Evolutionary conservation across 2,888 invertebrate species (phyloP).

Genomic region (Lycia hirtaria): DNA sequence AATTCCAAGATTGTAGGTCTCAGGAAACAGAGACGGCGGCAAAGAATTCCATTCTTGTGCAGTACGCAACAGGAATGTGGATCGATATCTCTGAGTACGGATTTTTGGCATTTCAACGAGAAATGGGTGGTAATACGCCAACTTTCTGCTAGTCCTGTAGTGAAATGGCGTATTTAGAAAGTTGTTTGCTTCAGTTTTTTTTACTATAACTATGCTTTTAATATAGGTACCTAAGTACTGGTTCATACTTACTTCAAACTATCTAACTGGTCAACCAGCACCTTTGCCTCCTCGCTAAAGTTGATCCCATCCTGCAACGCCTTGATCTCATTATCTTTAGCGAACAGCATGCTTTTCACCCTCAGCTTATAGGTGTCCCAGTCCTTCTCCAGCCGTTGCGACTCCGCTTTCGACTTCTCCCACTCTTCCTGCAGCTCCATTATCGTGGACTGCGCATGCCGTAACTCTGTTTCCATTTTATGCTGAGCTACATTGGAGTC

Average conservation of each 20-base stretch:
- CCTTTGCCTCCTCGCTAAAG: conserved; percentile 64
- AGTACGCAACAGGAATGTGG: too few species aligned
- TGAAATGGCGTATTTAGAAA: too few species aligned
- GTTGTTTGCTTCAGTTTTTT: too few species aligned
- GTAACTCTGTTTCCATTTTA: conserved; percentile 69
- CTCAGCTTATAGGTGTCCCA: conserved; percentile 77
- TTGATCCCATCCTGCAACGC: conserved; percentile 62
- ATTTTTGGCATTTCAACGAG: too few species aligned
- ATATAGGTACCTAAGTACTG: too few species aligned
- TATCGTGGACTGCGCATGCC: conserved; percentile 67
- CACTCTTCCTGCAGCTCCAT: conserved; percentile 61
- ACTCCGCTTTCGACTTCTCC: conserved; percentile 64
- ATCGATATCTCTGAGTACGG: too few species aligned
- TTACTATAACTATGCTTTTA: too few species aligned
- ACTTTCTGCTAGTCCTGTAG: too few species aligned
- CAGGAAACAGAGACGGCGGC: too few species aligned
- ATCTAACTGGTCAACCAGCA: conserved; percentile 66
- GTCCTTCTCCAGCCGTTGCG: conserved; percentile 68
- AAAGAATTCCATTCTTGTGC: too few species aligned
- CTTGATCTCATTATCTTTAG: conserved; percentile 73
- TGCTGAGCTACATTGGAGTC: conserved; percentile 50
- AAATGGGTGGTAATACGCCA: too few species aligned
- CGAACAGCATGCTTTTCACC: conserved; percentile 72
- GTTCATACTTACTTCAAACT: conserved; percentile 63
- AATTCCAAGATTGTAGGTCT: too few species aligned